Base-by-base conservation (phyloP, 2,797 vertebrate genomes). In the Micropoecilia bifurca region DNA sequence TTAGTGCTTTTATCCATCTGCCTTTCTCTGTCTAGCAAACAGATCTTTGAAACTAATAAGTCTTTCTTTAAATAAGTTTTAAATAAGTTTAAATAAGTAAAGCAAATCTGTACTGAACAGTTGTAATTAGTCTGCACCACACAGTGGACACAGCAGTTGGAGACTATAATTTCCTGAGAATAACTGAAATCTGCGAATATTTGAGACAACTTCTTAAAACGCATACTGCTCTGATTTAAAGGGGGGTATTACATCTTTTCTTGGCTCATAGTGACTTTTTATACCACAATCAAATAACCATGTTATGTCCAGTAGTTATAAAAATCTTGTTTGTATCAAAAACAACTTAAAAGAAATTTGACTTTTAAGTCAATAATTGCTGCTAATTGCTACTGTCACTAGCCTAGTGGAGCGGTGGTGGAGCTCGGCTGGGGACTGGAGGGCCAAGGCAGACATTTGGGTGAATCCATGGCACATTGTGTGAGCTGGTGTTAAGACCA, bases 1-100 rank as follows among this genome's bases (percentile, higher is more conserved):
- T 9, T 63, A 18, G 2, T 36, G 4, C 41, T 69, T 43, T 69
- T 25, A 25, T 25, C 39, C 22, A 18, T 20, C 33, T n/a, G 39
- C 61, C 22, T 69, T 36, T 66, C 25, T 41, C 12, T 22, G 3
- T 68, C 1, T 3, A 68, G 63, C 36, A 68, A 41, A 22, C 20
- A 68, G 36, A 41, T 39, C 63, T 68, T 41, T 68, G 8, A 41
- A 41, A 39, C 10, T 22, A 66, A 9, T 39, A 1, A 68, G 63
- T 41, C 20, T 25, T 39, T 22, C 3, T 18, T 68, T 68, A 41
- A 68, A 41, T 4, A 41, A 22, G 41, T 12, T n/a, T n/a, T n/a
- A n/a, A n/a, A n/a, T n/a, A n/a, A n/a, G 63, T 68, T 68, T 25
- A 68, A 22, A 68, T 68, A 41, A 68, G 25, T 22, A 68, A 41